Percentiles rank a stretch among this genome's conserved stretches.
Conservation (phyloP, 2,888 invertebrate species). For the Oxycera nigricornis region DNA sequence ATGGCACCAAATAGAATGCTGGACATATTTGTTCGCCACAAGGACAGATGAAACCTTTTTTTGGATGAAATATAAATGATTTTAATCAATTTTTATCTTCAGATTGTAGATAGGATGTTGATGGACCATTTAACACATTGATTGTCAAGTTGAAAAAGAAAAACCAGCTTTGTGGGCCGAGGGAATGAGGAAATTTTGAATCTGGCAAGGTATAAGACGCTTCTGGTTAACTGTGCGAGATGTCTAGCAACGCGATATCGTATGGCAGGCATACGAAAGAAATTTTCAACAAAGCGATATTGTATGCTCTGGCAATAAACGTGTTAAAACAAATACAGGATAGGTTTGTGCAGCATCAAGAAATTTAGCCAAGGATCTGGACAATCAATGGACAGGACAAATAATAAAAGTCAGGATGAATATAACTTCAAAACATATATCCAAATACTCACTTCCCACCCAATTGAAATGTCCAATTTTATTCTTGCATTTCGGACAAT, state of each 20-base stretch:
- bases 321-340: neutral
- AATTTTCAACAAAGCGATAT: neutral
- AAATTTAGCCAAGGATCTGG: too few species aligned
- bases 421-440: neutral
- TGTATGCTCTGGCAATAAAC: too few species aligned
- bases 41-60: conserved; percentile 88
- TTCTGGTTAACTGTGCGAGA: neutral
- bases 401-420: neutral
- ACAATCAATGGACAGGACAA: neutral
- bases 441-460: conserved; percentile 73
- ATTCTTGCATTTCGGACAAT: conserved; percentile 82
- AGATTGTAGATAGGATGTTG: too few species aligned
- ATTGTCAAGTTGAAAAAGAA: too few species aligned
- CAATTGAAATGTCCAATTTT: conserved; percentile 92
- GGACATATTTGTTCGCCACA: conserved; percentile 90
- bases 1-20: conserved; percentile 89
- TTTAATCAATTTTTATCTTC: too few species aligned
- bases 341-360: too few species aligned
- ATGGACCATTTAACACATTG: too few species aligned
- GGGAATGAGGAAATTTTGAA: too few species aligned
- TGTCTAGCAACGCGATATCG: neutral
- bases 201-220: neutral
- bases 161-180: too few species aligned
- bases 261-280: neutral
- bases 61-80: conserved; percentile 46